phyloP scores from a whole-genome alignment of 2,888 invertebrate species.

The Tipula unca region DNA sequence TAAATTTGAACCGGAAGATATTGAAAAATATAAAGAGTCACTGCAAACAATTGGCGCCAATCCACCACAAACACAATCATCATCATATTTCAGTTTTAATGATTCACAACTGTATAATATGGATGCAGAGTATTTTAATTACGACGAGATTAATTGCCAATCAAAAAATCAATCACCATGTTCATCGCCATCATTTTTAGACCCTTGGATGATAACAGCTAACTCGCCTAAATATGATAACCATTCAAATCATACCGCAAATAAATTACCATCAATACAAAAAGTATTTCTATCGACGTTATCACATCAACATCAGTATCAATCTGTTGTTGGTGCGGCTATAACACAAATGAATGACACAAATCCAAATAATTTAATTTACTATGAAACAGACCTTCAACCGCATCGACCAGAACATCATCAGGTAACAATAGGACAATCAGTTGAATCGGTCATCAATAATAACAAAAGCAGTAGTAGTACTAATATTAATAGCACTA shows the following conservation, averaged over 20 bases:
- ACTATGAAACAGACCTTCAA: neutral
- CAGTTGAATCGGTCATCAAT: neutral
- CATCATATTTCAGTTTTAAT: neutral
- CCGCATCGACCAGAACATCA: neutral
- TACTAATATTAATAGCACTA: neutral
- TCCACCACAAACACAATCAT: neutral
- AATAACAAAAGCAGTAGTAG: neutral
- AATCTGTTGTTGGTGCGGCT: neutral
- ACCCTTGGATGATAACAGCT: constrained; percentile 38
- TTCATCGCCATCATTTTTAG: constrained; percentile 38
- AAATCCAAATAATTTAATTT: neutral
- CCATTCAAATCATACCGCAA: neutral
- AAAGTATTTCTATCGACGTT: constrained; percentile 31
- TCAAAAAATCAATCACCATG: constrained; percentile 43
- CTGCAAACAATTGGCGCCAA: neutral
- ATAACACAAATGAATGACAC: neutral
- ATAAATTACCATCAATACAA: constrained; percentile 38
- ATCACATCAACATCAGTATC: neutral
- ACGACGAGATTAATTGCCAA: constrained; percentile 43
- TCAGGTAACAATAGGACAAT: neutral
- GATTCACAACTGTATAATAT: constrained; percentile 29
- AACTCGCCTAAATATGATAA: neutral
- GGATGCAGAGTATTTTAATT: constrained; percentile 41
- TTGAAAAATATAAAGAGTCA: constrained; percentile 35
- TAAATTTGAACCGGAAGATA: constrained; percentile 42